Base-by-base conservation (phyloP, 2,888 invertebrate species). In the Drosophila mayaguana region DNA sequence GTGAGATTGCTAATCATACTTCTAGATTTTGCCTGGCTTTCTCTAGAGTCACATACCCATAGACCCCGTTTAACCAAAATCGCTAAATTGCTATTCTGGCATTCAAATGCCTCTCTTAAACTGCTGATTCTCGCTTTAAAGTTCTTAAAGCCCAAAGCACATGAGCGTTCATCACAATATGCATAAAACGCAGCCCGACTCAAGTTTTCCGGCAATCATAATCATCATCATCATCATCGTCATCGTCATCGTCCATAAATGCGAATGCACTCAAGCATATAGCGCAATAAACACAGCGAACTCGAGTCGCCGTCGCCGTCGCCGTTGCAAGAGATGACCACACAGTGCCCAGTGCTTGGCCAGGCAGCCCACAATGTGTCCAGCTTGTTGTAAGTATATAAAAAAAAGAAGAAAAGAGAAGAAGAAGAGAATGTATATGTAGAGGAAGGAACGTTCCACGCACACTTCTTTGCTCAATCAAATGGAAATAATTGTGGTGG, bases 381-480 rank as follows among this genome's bases (percentile, higher is more conserved):
- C 72, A 75, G 80, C 73, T 51, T 61, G 72, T 45, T 63, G 72
- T 50, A 55, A 53, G 62, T 61, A 48, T 54, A 63, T 11, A 32
- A 2, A 2, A 1, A 38, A 55, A 45, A 32, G 25, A 65, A 48
- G 2, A 16, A 20, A 32, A 20, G 20, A 57, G 32, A 20, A 32
- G 50, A 32, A 20, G 22, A 14, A 53, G 36, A 14, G 36, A 34
- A 8, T 22, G n/a, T 40, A 9, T 11, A 43, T 20, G 40, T 36
- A 71, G 63, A 73, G 72, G 69, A 73, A 81, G 74, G 51, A 80
- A 80, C 69, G 67, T 69, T 75, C 76, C 83, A 78, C 88, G 80
- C 80, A 83, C 88, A 91, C 91, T 91, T 91, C 88, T 90, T 84
- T 91, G 90, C 86, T 77, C 91, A 91, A 91, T 91, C 90, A 91